A percentile compares a stretch with the other conserved stretches of the same genome.
Evolutionary conservation across 2,113 vertebrate species (phyloP).

Genomic region (Mustela lutreola): DNA sequence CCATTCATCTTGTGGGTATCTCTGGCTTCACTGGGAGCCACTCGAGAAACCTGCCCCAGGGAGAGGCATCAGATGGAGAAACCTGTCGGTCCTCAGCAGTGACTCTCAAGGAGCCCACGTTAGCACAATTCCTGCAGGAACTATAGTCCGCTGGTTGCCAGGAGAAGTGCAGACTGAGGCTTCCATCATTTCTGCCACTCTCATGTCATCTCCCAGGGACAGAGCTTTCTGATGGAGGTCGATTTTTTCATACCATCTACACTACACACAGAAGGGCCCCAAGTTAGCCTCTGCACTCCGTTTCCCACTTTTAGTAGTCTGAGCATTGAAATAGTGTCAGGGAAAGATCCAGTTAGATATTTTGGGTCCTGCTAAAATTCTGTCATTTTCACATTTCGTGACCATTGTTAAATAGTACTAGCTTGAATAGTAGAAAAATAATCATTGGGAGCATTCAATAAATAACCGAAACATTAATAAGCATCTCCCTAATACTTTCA

Average conservation of each 20-base stretch:
- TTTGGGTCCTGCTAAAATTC: conserved; percentile 2
- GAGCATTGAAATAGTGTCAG: background rate
- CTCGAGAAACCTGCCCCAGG: background rate
- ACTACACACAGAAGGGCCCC: background rate
- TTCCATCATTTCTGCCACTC: background rate
- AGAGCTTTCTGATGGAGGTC: background rate
- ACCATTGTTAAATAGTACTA: conserved; percentile 3
- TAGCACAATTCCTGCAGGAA: conserved; percentile 24
- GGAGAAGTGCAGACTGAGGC: background rate
- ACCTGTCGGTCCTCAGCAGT: conserved; percentile 31
- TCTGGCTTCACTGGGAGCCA: conserved; percentile 22
- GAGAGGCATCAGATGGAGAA: background rate
- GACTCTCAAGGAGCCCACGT: background rate
- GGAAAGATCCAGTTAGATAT: background rate
- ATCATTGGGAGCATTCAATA: conserved; percentile 47
- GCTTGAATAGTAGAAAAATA: conserved; percentile 17
- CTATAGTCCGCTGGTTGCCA: background rate
- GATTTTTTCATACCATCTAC: background rate
- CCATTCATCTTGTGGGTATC: background rate
- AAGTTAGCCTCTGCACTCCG: background rate
- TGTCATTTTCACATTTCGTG: conserved; percentile 49
- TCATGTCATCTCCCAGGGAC: background rate
- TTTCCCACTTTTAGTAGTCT: background rate
- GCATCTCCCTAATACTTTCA: conserved; percentile 25
- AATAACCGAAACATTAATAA: conserved; percentile 63